Evolutionary conservation across 2,888 invertebrate species (phyloP).

Genomic region (Latrodectus hesperus): DNA sequence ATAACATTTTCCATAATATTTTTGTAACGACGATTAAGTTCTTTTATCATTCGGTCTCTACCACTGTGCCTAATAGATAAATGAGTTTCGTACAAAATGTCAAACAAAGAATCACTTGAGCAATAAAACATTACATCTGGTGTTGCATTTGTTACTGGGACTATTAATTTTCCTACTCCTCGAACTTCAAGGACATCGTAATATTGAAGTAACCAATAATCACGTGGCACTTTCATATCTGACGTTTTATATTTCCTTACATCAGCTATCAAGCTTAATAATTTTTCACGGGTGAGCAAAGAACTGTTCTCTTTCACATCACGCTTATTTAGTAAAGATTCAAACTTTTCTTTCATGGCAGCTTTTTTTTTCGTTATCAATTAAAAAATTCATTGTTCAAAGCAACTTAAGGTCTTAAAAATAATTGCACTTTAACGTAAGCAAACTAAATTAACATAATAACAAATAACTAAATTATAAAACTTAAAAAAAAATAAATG

Average conservation of each 20-base stretch:
- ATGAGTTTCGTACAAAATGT: constrained; percentile 30
- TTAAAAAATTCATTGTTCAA: constrained; percentile 29
- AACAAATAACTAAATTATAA: too few species aligned
- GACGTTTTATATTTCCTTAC: constrained; percentile 53
- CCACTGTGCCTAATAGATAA: constrained; percentile 32
- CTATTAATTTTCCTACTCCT: constrained; percentile 14
- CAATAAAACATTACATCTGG: constrained; percentile 41
- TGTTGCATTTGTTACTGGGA: constrained; percentile 38
- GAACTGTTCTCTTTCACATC: constrained; percentile 59
- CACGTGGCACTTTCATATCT: constrained; percentile 55
- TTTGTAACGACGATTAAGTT: too few species aligned
- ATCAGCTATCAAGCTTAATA: constrained; percentile 59
- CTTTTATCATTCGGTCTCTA: constrained; percentile 41
- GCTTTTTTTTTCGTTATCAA: constrained; percentile 20
- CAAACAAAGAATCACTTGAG: constrained; percentile 32
- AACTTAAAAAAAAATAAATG: too few species aligned
- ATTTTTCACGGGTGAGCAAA: constrained; percentile 64
- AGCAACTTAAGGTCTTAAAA: background rate
- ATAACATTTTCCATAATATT: too few species aligned
- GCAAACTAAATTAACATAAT: too few species aligned
- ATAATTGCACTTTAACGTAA: too few species aligned
- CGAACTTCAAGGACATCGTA: constrained; percentile 42
- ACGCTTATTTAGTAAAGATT: constrained; percentile 57
- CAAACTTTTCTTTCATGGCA: constrained; percentile 53
- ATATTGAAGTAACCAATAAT: constrained; percentile 58